Conservation (phyloP, 2,797 vertebrate genomes). For the Myripristis jacobus region DNA sequence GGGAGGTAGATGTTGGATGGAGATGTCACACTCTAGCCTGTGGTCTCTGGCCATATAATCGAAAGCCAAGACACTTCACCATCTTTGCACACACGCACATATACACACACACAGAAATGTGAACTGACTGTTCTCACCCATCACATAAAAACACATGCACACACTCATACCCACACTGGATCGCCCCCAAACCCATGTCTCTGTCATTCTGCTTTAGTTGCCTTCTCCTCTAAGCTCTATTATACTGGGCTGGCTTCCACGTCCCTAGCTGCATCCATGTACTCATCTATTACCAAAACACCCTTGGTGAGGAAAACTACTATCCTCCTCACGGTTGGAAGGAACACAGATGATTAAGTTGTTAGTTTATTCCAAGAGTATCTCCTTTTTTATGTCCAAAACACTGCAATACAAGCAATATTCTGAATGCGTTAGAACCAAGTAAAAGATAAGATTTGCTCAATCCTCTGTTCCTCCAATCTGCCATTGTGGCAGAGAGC, state of each 20-base stretch:
- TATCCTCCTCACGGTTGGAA: conserved; percentile 10
- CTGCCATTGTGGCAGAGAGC: too few relatives aligned
- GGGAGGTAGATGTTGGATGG: conserved; percentile 53
- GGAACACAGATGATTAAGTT: conserved; percentile 20
- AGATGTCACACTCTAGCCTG: conserved; percentile 46
- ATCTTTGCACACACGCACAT: conserved; percentile 31
- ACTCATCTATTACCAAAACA: conserved; percentile 44
- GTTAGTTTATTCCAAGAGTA: conserved; percentile 21
- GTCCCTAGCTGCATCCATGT: conserved; percentile 19
- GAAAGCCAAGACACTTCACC: conserved; percentile 49
- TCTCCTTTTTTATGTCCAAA: neutral
- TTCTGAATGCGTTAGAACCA: too few relatives aligned
- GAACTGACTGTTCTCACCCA: neutral
- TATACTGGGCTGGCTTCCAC: conserved; percentile 45
- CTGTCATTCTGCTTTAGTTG: conserved; percentile 30
- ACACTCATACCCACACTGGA: conserved; percentile 15
- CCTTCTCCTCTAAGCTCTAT: conserved; percentile 26
- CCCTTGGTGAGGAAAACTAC: conserved; percentile 22
- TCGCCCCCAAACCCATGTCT: conserved; percentile 32
- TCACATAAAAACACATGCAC: neutral
- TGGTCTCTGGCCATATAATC: conserved; percentile 21
- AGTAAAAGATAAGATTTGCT: too few relatives aligned
- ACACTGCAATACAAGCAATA: neutral
- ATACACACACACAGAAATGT: neutral
- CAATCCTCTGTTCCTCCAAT: too few relatives aligned